Conservation (phyloP, 2,888 invertebrate species). For the Petrophora chlorosata region DNA sequence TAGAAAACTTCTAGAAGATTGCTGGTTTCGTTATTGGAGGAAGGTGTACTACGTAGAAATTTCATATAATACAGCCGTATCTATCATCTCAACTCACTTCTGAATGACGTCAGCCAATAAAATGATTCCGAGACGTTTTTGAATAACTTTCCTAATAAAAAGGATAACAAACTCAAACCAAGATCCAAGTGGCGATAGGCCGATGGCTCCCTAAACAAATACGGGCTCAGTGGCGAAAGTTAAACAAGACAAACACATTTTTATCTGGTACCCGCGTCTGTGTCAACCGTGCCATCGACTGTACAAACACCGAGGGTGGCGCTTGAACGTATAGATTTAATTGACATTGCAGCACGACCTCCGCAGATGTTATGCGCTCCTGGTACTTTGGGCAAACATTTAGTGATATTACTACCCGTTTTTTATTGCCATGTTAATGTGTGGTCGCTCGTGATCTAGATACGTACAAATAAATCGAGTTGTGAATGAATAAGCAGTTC, state of each 20-base stretch:
- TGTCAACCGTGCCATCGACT: constrained; percentile 64
- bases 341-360: constrained; percentile 64
- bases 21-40: no score
- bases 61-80: no score
- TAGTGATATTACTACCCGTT: constrained; percentile 23
- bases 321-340: constrained; percentile 62
- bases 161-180: constrained; percentile 29
- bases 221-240: constrained; percentile 66
- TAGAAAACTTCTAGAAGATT: no score
- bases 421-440: constrained; percentile 20
- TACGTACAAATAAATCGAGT: constrained; percentile 2
- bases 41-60: no score
- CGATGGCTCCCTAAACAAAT: constrained; percentile 53
- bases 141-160: constrained; percentile 25
- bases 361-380: constrained; percentile 52
- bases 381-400: constrained; percentile 43
- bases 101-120: constrained; percentile 14
- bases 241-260: constrained; percentile 74
- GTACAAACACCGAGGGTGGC: constrained; percentile 73
- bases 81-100: not conserved
- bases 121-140: constrained; percentile 13
- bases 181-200: constrained; percentile 36
- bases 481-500: not conserved
- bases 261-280: constrained; percentile 69
- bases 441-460: constrained; percentile 10